Base-by-base conservation (phyloP, 1,140 invertebrate species). In the Brachionus plicatilis region DNA sequence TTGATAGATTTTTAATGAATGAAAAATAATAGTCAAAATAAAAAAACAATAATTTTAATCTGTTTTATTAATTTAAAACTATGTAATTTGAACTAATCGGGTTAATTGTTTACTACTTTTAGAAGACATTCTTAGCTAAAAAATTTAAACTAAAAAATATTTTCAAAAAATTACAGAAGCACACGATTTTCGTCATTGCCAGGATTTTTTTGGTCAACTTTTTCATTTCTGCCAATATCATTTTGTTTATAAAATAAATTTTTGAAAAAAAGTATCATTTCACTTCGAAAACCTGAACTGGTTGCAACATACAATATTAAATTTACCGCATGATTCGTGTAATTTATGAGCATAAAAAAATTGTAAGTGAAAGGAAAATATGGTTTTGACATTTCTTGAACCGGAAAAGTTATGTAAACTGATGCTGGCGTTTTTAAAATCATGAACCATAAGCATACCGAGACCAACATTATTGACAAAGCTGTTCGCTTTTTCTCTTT, bases 251-350 rank as follows among this genome's bases (percentile, higher is more conserved):
- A 27, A n/a, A 76, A 29, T 27, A 76, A 29, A 76, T 47, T 20
- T 50, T 29, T 27, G 27, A 82, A 82, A 68, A 82, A 82, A 9
- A 56, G 8, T 66, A 33, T 65, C 20, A 82, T 27, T 29, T 82
- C 79, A 45, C 6, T 37, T 1, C 79, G 17, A 47, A 82, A 82
- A 43, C 33, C 33, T 0, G 79, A 82, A 47, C 79, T 82, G 4
- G 65, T 82, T 5, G 79, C 33, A 6, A 82, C 17, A 68, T 82
- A 82, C 4, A 82, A 17, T 14, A 82, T 65, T 65, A 82, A 65
- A 68, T 82, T 82, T 4, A 82, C 79, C 5, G 79, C 79, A 65
- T 82, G 79, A 37, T 82, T 82, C n/a, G 79, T 82, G 27, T 82
- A 82, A 68, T 82, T 82, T 2, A 82, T 45, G 0, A 82, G 53